Percentiles rank a stretch among this genome's conserved stretches.
Evolutionary conservation across 2,113 vertebrate species (phyloP).

Genomic region (Psittacula cyanocephala): DNA sequence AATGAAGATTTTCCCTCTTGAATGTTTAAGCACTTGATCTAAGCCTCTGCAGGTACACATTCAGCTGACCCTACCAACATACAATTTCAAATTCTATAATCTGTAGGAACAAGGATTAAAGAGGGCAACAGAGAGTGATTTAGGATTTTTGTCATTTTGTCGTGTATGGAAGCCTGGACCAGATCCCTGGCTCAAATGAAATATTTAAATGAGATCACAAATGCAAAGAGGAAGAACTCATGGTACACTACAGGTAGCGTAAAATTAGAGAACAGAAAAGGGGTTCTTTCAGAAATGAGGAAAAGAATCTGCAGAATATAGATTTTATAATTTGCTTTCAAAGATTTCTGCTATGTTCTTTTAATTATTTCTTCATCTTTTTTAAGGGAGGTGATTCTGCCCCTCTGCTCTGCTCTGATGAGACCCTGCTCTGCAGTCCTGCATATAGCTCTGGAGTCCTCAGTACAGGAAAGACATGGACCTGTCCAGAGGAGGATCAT

Average conservation of each 20-base stretch:
- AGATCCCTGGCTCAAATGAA: not conserved
- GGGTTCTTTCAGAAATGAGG: not conserved
- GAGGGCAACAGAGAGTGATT: not conserved
- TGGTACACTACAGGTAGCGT: not conserved
- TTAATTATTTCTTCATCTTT: not conserved
- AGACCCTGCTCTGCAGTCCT: not conserved
- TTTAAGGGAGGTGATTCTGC: not conserved
- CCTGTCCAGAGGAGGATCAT: not conserved
- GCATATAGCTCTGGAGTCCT: not conserved
- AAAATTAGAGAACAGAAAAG: not conserved
- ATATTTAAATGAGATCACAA: not conserved
- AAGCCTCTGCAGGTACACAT: not conserved
- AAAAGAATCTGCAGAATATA: not conserved
- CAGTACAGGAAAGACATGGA: not conserved
- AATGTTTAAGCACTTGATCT: not conserved
- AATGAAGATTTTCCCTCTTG: not conserved
- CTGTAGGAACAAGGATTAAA: not conserved
- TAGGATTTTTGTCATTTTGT: not conserved
- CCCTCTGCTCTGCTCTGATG: not conserved
- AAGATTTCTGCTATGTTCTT: not conserved
- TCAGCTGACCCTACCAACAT: not conserved
- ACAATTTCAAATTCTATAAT: not conserved
- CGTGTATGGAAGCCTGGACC: not conserved
- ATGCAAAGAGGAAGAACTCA: not conserved
- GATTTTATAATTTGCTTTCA: not conserved